Evolutionary conservation across 2,113 vertebrate genomes (phyloP).

Genomic region (Phoenicopterus ruber): DNA sequence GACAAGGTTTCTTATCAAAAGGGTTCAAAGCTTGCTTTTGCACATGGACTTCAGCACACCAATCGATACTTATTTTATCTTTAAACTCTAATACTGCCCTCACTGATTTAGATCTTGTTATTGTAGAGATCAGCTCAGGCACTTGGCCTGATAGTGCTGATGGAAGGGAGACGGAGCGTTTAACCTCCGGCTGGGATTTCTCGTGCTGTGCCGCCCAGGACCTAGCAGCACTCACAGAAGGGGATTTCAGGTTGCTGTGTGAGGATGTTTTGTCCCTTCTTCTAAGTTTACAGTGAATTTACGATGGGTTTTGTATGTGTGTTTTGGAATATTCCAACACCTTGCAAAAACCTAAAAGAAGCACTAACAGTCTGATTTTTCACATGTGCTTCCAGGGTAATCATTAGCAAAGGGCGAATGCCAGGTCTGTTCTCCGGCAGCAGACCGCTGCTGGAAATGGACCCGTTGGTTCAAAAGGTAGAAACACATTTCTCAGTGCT

Average conservation of each 20-base stretch:
- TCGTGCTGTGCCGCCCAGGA: not conserved
- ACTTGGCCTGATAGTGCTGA: not conserved
- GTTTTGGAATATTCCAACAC: not conserved
- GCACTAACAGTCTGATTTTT: not conserved
- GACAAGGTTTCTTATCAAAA: not conserved
- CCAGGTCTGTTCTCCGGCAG: not conserved
- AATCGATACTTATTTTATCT: slow-evolving; percentile 51
- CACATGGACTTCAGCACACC: not conserved
- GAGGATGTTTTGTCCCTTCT: not conserved
- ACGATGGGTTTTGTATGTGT: not conserved
- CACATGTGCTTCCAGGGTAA: not conserved
- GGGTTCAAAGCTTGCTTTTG: not conserved
- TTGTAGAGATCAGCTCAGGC: not conserved
- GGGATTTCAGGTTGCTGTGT: not conserved
- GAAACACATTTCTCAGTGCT: not conserved
- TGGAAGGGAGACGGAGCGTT: not conserved
- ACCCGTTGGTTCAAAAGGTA: not conserved
- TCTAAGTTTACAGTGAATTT: not conserved
- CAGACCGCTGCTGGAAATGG: not conserved
- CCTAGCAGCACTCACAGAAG: not conserved
- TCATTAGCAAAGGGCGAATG: not conserved
- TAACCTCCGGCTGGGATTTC: not conserved
- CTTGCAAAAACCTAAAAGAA: not conserved
- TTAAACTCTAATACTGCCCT: slow-evolving; percentile 16
- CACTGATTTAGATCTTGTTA: slow-evolving; percentile 7